phyloP scores from a whole-genome alignment of 2,888 invertebrate genomes.

The Hecatera dysodea region DNA sequence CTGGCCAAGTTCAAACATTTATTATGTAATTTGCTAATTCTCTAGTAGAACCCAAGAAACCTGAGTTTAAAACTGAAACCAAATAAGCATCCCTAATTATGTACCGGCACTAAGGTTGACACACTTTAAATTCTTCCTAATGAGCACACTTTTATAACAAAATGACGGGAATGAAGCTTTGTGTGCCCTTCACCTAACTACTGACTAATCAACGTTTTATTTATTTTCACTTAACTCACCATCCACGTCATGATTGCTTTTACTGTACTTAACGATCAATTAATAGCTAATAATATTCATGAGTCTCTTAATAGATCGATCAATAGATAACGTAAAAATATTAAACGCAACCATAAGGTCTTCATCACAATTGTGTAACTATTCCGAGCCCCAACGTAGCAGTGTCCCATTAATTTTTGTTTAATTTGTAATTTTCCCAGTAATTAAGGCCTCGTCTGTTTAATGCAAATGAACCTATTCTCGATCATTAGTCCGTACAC shows the following conservation, averaged over 20 bases:
- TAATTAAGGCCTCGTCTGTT: conserved; percentile 89
- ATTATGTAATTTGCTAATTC: neutral
- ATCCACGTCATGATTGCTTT: conserved; percentile 53
- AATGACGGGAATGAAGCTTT: neutral
- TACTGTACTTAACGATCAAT: conserved; percentile 57
- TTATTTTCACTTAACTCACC: conserved; percentile 59
- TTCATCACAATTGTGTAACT: conserved; percentile 72
- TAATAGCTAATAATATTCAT: conserved; percentile 66
- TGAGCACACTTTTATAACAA: neutral
- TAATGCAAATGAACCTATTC: conserved; percentile 89
- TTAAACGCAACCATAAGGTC: conserved; percentile 60
- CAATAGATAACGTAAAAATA: conserved; percentile 67
- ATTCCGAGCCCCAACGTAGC: conserved; percentile 62
- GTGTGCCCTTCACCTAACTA: conserved; percentile 8
- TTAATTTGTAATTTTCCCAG: conserved; percentile 90
- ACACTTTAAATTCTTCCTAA: neutral
- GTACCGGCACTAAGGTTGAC: no score
- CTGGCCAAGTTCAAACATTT: neutral
- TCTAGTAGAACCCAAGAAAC: neutral
- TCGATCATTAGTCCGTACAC: conserved; percentile 89
- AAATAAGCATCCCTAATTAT: no score
- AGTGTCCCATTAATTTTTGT: conserved; percentile 81
- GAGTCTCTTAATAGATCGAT: conserved; percentile 69
- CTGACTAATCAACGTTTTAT: conserved; percentile 42
- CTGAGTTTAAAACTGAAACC: no score